Base-by-base conservation (phyloP, 2,797 vertebrate genomes). In the Cirrhinus molitorella region DNA sequence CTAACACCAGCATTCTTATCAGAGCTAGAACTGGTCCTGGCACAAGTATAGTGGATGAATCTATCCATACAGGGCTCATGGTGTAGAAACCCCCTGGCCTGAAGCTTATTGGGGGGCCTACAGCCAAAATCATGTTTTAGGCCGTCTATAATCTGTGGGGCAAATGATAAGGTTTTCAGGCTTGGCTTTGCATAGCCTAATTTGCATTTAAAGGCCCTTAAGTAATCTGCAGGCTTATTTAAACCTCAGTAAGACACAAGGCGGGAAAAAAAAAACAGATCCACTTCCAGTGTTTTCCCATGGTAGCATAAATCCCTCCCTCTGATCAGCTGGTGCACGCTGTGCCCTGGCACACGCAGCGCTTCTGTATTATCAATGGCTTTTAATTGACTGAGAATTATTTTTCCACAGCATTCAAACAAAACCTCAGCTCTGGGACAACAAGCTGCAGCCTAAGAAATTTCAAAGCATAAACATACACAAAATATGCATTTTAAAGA, bases 141-240 rank as follows among this genome's bases (percentile, higher is more conserved):
- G 91, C 92, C 88, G 89, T 89, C 89, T 90, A 86, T 94, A 93
- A 94, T 95, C 94, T 95, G 93, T 85, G 88, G 93, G 91, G 92
- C 92, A 93, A 94, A 93, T 89, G 92, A 93, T 94, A 94, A 95
- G 91, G 91, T 92, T 94, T 94, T 93, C 92, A 94, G 92, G 88
- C 91, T 87, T 87, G 87, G 91, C 92, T 93, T 93, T 93, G 87
- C 91, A 91, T 90, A 86, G 88, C 87, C 84, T 81, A 89, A 94
- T 95, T 95, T 95, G 92, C 93, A 95, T 95, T 95, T 93, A 93
- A 94, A 94, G 92, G 90, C 93, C 93, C 91, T 93, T 89, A 91
- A 94, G 94, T 94, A 94, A 94, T 95, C 93, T 94, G 92, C 90
- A 90, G 91, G 92, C 89, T 95, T 94, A 94, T 94, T 95, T 92